Evolutionary conservation across 2,888 invertebrate genomes (phyloP).

Genomic region (Zonitis immaculata): DNA sequence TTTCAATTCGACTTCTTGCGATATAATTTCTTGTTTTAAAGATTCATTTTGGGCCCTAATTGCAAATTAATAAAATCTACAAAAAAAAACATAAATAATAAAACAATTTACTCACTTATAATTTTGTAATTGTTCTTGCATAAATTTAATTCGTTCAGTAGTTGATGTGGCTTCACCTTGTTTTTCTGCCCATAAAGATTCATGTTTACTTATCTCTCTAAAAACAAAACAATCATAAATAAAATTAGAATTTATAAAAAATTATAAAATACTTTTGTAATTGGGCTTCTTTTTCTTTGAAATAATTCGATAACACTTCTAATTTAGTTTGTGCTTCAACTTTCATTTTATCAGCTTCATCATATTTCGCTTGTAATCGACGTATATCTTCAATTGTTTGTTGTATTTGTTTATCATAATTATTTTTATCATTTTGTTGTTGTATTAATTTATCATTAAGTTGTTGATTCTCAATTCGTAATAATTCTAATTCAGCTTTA

Average conservation of each 20-base stretch:
- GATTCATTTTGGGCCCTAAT: constrained; percentile 54
- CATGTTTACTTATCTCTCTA: constrained; percentile 72
- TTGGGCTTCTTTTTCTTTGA: constrained; percentile 84
- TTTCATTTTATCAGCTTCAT: constrained; percentile 64
- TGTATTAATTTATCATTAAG: constrained; percentile 49
- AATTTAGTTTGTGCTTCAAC: constrained; percentile 77
- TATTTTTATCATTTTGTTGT: constrained; percentile 48
- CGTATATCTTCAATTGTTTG: constrained; percentile 52
- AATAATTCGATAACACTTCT: constrained; percentile 82
- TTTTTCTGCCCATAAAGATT: constrained; percentile 72
- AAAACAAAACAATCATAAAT: constrained; percentile 29
- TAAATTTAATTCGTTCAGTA: constrained; percentile 68
- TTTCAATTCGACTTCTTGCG: constrained; percentile 69
- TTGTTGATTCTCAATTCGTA: constrained; percentile 53
- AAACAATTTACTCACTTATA: constrained; percentile 70
- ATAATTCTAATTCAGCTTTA: constrained; percentile 56
- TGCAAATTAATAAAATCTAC: constrained; percentile 12
- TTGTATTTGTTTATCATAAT: constrained; percentile 48
- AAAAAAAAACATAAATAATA: neutral
- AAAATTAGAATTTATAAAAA: constrained; percentile 1
- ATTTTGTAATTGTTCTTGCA: constrained; percentile 76
- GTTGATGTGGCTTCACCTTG: constrained; percentile 78
- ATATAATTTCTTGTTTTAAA: constrained; percentile 78
- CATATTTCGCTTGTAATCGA: constrained; percentile 55
- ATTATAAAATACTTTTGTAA: constrained; percentile 75